Percentiles rank a stretch among this genome's conserved stretches.
Conservation (phyloP, 2,888 invertebrate genomes). For the Zaprionus obscuricornis region DNA sequence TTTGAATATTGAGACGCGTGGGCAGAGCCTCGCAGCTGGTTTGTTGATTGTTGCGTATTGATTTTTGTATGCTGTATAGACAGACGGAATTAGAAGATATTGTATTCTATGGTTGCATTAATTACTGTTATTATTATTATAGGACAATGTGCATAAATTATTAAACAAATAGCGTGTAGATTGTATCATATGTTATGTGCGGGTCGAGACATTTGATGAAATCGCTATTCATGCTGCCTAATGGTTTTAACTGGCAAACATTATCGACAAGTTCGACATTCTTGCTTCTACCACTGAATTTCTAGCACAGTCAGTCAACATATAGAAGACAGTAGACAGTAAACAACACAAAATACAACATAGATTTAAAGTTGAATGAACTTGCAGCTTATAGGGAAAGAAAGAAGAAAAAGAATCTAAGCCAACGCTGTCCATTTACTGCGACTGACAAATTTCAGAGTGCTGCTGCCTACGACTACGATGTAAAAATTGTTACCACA, state of each 20-base stretch:
- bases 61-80: constrained; percentile 13
- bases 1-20: constrained; percentile 37
- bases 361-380: constrained; percentile 62
- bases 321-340: too few species aligned
- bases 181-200: constrained; percentile 57
- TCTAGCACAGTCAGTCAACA: too few species aligned
- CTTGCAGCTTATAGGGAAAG: constrained; percentile 49
- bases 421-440: too few species aligned
- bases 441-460: constrained; percentile 24
- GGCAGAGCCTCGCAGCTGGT: constrained; percentile 22
- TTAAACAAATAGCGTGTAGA: constrained; percentile 46
- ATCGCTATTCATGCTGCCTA: constrained; percentile 44
- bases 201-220: constrained; percentile 24
- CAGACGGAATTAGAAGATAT: constrained; percentile 11
- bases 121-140: constrained; percentile 69
- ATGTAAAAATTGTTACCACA: constrained; percentile 29
- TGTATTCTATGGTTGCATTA: constrained; percentile 51
- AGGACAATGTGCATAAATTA: constrained; percentile 62
- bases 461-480: constrained; percentile 5
- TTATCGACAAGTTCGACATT: background rate
- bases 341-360: too few species aligned
- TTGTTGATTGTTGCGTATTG: constrained; percentile 33
- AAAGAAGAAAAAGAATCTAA: too few species aligned
- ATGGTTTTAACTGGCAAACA: constrained; percentile 15
- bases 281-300: too few species aligned